phyloP scores from a whole-genome alignment of 2,888 invertebrate species.

The Perdita meconis region DNA sequence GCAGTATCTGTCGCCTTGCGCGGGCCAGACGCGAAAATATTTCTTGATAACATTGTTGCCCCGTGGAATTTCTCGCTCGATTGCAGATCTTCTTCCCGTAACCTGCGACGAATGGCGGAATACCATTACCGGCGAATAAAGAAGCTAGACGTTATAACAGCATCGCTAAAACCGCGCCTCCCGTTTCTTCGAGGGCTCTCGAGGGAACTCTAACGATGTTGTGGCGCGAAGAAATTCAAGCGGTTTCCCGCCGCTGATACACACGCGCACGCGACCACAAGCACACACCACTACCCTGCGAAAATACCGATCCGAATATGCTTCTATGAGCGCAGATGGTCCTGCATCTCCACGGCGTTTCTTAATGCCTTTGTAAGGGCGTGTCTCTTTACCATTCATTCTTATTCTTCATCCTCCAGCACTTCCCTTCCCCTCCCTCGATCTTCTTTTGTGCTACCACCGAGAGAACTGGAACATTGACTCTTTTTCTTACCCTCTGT shows the following conservation, averaged over 20 bases:
- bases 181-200: conserved; percentile 54
- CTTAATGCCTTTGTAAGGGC: conserved; percentile 64
- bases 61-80: conserved; percentile 51
- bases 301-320: conserved; percentile 80
- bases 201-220: conserved; percentile 68
- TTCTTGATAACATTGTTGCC: conserved; percentile 58
- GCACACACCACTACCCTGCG: conserved; percentile 44
- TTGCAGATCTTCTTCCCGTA: conserved; percentile 28
- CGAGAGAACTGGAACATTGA: neutral
- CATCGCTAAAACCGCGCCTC: conserved; percentile 36
- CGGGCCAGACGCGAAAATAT: conserved; percentile 34
- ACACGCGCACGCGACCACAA: conserved; percentile 21
- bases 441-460: neutral
- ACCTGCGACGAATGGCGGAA: conserved; percentile 43
- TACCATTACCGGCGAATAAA: conserved; percentile 57
- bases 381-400: conserved; percentile 33
- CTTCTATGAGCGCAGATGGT: conserved; percentile 77
- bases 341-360: conserved; percentile 74
- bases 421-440: neutral
- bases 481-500: neutral
- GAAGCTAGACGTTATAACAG: conserved; percentile 59
- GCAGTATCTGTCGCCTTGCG: conserved; percentile 6
- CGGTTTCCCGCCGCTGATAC: conserved; percentile 52
- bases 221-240: conserved; percentile 73
- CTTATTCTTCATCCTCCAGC: conserved; percentile 15